phyloP scores from a whole-genome alignment of 1,140 invertebrate species.

The Chelonus insularis region DNA sequence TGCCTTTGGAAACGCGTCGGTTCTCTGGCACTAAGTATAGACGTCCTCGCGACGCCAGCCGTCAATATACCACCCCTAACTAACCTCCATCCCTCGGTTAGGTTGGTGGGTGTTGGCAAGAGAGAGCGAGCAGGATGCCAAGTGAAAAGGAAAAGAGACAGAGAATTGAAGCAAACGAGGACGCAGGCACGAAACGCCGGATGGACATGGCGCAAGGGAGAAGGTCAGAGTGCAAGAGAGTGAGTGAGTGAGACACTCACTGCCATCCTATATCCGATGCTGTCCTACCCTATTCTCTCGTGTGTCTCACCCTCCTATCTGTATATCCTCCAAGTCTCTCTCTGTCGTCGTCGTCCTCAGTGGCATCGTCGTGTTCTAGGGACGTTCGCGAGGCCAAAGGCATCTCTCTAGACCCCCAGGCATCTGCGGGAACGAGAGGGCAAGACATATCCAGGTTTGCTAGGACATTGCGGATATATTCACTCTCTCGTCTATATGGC shows the following conservation, averaged over 20 bases:
- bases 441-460: slow-evolving; percentile 38
- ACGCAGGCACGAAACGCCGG: slow-evolving; percentile 13
- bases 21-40: slow-evolving; percentile 59
- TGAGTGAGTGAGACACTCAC: slow-evolving; percentile 16
- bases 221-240: slow-evolving; percentile 32
- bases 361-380: slow-evolving; percentile 19
- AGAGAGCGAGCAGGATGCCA: slow-evolving; percentile 14
- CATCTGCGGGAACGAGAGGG: slow-evolving; percentile 21
- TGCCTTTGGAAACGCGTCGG: slow-evolving; percentile 54
- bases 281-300: slow-evolving; percentile 15
- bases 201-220: slow-evolving; percentile 26
- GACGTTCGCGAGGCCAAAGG: slow-evolving; percentile 11
- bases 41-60: slow-evolving; percentile 60
- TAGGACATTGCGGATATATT: slow-evolving; percentile 59
- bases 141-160: slow-evolving; percentile 14
- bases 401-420: neutral
- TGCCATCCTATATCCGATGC: slow-evolving; percentile 6
- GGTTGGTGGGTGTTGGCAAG: neutral
- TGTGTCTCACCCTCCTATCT: slow-evolving; percentile 26
- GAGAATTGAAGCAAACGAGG: neutral
- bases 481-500: slow-evolving; percentile 38
- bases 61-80: slow-evolving; percentile 61
- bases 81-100: slow-evolving; percentile 45
- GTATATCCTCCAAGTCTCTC: slow-evolving; percentile 47
- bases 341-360: slow-evolving; percentile 33